These are phyloP conservation scores for Microchirus variegatus DNA, from an alignment of 2,797 vertebrate genomes.

Conservation along the genomic window DNA sequence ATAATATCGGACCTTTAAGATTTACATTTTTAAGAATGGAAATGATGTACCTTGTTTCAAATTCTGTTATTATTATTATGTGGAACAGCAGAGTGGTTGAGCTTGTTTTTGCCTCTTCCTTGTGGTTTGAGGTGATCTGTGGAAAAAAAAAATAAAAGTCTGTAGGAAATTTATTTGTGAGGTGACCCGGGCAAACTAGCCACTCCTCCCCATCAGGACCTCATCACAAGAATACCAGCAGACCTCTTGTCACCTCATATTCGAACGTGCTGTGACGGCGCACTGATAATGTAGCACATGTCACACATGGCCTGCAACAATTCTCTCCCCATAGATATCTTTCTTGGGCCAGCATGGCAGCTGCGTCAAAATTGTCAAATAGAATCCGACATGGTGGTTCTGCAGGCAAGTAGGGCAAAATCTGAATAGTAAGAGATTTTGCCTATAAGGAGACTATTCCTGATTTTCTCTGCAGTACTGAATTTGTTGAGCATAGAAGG, in stretches of 20 bases:
- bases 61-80: not conserved
- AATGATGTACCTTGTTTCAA: constrained; percentile 4
- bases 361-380: constrained; percentile 3
- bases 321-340: constrained; percentile 29
- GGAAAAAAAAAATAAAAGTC: constrained; percentile 35
- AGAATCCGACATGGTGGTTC: constrained; percentile 5
- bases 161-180: constrained; percentile 38
- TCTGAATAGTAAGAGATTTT: not conserved
- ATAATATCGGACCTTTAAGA: no score
- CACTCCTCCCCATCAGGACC: constrained; percentile 16
- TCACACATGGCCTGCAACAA: constrained; percentile 33
- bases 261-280: constrained; percentile 34
- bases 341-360: constrained; percentile 12
- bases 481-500: no score
- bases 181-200: constrained; percentile 31
- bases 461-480: not conserved
- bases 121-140: constrained; percentile 30
- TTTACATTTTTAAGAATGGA: constrained; percentile 8
- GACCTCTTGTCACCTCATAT: constrained; percentile 67
- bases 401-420: not conserved
- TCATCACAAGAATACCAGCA: constrained; percentile 54
- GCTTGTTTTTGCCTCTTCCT: constrained; percentile 32
- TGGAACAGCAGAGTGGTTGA: not conserved
- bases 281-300: constrained; percentile 39
- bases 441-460: not conserved